Conservation (phyloP, 2,797 vertebrate genomes). For the Coccyzus lansbergi region DNA sequence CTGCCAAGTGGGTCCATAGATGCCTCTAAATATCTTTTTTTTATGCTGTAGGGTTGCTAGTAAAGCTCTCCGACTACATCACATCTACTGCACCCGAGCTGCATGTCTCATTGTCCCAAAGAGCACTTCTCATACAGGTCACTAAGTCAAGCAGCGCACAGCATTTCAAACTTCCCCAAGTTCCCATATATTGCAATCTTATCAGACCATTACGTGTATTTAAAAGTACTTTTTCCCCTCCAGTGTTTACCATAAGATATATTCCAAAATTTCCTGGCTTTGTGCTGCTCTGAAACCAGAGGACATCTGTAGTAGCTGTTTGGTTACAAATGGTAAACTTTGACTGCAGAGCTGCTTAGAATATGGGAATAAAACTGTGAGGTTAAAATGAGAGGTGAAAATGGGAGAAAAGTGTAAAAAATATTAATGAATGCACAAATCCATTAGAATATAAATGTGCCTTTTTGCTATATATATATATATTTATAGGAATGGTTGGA, state of each 20-base stretch:
- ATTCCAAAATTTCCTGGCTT: conserved; percentile 26
- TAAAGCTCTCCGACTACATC: background rate
- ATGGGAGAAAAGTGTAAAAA: background rate
- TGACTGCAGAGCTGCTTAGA: background rate
- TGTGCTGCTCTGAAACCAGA: conserved; percentile 32
- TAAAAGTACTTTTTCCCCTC: background rate
- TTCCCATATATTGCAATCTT: background rate
- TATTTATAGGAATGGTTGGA: too few species aligned
- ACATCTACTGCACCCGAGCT: background rate
- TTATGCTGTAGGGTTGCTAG: background rate
- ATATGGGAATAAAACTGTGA: background rate
- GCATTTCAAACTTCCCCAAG: background rate
- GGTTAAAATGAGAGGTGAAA: background rate
- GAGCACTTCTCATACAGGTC: rapidly evolving
- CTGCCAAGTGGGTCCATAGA: background rate
- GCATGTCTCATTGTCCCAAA: background rate
- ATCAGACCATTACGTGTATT: background rate
- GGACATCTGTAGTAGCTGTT: background rate
- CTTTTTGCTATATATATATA: too few species aligned
- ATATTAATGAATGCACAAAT: background rate
- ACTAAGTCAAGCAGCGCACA: background rate
- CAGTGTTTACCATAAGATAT: background rate
- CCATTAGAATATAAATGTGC: background rate
- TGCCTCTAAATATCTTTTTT: background rate
- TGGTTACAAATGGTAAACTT: background rate